phyloP scores from a whole-genome alignment of 2,888 invertebrate species.

The Theretra japonica region DNA sequence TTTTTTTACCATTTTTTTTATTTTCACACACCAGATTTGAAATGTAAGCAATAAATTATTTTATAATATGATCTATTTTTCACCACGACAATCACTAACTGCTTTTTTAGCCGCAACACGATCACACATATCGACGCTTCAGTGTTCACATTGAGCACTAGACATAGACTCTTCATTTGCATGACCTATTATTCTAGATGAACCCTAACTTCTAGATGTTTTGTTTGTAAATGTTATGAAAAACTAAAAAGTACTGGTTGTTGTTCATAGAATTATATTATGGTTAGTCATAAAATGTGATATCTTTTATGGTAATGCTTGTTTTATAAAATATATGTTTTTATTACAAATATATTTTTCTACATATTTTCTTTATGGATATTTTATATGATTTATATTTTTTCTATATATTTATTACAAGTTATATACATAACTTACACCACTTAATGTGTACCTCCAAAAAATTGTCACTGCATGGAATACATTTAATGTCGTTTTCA shows the following conservation, averaged over 20 bases:
- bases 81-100: constrained; percentile 35
- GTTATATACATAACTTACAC: too few species aligned
- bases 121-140: constrained; percentile 76
- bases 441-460: too few species aligned
- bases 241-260: not conserved
- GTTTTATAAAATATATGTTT: too few species aligned
- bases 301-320: too few species aligned
- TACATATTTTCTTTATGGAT: too few species aligned
- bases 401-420: too few species aligned
- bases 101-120: constrained; percentile 73
- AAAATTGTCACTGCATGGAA: too few species aligned
- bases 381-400: too few species aligned
- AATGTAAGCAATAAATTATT: not conserved
- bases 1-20: too few species aligned
- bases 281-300: not conserved
- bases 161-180: constrained; percentile 42
- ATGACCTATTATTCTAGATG: constrained; percentile 44
- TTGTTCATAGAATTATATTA: not conserved
- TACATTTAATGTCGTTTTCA: too few species aligned
- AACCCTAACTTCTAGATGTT: not conserved
- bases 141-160: constrained; percentile 38
- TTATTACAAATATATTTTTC: too few species aligned
- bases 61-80: not conserved
- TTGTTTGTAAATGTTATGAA: not conserved
- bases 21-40: too few species aligned